Evolutionary conservation across 2,797 vertebrate genomes (phyloP).

Genomic region (Micrastur ruficollis): DNA sequence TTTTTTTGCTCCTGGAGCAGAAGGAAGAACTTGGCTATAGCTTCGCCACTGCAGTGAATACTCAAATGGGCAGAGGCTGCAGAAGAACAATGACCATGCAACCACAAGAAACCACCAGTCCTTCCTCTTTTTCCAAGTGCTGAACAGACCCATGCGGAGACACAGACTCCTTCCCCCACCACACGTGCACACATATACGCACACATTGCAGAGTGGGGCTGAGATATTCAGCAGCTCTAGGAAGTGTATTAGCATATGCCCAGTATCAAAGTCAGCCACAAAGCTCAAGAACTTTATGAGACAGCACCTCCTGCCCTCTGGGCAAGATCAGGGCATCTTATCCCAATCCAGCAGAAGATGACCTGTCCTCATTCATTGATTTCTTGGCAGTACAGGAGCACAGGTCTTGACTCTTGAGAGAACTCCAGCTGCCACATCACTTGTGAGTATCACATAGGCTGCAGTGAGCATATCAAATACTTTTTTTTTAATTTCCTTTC

Average conservation of each 20-base stretch:
- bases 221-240: not conserved
- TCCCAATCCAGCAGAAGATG: not conserved
- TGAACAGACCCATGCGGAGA: not conserved
- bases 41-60: not conserved
- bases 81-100: not conserved
- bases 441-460: not conserved
- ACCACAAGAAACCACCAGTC: not conserved
- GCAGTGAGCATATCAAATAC: not conserved
- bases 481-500: not conserved
- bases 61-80: not conserved
- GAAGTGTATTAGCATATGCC: not conserved
- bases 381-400: not conserved
- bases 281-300: not conserved
- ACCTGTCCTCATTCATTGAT: not conserved
- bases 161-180: not conserved
- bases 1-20: not conserved
- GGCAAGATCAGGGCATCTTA: not conserved
- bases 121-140: not conserved
- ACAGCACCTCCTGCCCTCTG: not conserved
- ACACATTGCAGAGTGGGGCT: too few species aligned
- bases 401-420: not conserved
- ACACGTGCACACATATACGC: accelerated
- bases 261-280: not conserved
- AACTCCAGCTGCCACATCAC: not conserved
- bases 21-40: not conserved